A percentile compares a stretch with the other conserved stretches of the same genome.
Evolutionary conservation across 2,888 invertebrate species (phyloP).

Genomic region (Antheraea assamensis): DNA sequence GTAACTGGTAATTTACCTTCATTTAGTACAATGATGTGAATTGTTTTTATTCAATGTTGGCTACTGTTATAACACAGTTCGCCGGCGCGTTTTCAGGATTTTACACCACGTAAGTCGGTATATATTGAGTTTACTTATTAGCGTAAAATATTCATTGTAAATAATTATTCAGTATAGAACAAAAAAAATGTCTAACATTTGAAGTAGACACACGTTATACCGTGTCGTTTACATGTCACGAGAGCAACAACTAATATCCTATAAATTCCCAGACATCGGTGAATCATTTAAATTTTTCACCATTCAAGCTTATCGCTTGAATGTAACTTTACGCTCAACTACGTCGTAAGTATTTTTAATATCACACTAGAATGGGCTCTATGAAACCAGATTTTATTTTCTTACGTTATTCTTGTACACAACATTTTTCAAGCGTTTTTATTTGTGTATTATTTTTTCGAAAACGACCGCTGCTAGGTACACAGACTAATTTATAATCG

Average conservation of each 20-base stretch:
- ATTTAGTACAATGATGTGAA: too few relatives aligned
- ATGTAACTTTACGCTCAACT: constrained; percentile 20
- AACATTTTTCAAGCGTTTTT: not conserved
- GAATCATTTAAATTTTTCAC: not conserved
- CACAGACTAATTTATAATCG: too few relatives aligned
- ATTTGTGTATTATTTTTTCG: too few relatives aligned
- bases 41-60: too few relatives aligned
- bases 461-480: too few relatives aligned
- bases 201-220: not conserved
- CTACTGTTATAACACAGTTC: too few relatives aligned
- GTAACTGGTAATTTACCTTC: too few relatives aligned
- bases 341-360: constrained; percentile 23
- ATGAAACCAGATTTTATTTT: not conserved
- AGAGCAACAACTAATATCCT: not conserved
- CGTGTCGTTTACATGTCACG: not conserved
- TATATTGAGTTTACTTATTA: too few relatives aligned
- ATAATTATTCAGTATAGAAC: too few relatives aligned
- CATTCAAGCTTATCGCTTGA: constrained; percentile 16
- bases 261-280: not conserved
- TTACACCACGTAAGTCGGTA: too few relatives aligned
- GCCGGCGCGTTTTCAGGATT: too few relatives aligned
- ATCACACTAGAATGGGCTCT: constrained; percentile 11
- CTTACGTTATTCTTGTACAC: not conserved
- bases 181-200: not conserved
- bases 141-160: too few relatives aligned